Evolutionary conservation across 2,113 vertebrate species (phyloP).

Genomic region (Aythya baeri): DNA sequence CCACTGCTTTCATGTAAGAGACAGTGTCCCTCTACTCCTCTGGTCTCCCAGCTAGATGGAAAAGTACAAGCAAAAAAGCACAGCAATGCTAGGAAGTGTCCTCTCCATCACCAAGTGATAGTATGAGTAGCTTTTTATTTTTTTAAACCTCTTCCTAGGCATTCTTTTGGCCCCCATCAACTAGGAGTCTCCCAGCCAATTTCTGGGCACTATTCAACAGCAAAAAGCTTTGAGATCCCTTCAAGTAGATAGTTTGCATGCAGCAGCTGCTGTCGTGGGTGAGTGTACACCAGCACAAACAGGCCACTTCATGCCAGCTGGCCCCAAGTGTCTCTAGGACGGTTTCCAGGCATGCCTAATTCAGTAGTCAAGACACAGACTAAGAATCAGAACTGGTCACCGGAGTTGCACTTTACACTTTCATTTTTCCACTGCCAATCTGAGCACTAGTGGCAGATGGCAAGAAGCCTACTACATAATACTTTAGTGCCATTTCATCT

Average conservation of each 20-base stretch:
- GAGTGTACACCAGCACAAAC: conserved; percentile 3
- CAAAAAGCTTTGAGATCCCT: conserved; percentile 10
- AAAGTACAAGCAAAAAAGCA: background rate
- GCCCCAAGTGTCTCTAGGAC: background rate
- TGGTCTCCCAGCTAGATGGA: background rate
- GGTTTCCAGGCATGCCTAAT: conserved; percentile 1
- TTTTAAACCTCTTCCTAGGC: background rate
- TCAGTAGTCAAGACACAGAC: conserved; percentile 44
- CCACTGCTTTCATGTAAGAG: background rate
- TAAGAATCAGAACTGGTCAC: conserved; percentile 21
- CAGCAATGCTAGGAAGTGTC: background rate
- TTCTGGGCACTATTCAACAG: conserved; percentile 4
- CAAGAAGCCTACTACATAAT: background rate
- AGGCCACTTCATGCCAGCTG: conserved; percentile 38
- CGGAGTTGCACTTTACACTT: background rate
- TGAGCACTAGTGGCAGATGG: background rate
- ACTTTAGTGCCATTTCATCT: background rate
- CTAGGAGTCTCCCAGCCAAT: background rate
- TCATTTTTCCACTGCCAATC: background rate
- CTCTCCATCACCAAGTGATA: background rate
- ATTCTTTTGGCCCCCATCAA: conserved; percentile 10
- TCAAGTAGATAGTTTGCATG: conserved; percentile 12
- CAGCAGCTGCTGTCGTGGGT: background rate
- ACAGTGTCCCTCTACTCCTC: background rate
- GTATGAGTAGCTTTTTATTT: background rate